A percentile compares a stretch with the other conserved stretches of the same genome.
Evolutionary conservation across 2,113 vertebrate genomes (phyloP).

Genomic region (Crotophaga sulcirostris): DNA sequence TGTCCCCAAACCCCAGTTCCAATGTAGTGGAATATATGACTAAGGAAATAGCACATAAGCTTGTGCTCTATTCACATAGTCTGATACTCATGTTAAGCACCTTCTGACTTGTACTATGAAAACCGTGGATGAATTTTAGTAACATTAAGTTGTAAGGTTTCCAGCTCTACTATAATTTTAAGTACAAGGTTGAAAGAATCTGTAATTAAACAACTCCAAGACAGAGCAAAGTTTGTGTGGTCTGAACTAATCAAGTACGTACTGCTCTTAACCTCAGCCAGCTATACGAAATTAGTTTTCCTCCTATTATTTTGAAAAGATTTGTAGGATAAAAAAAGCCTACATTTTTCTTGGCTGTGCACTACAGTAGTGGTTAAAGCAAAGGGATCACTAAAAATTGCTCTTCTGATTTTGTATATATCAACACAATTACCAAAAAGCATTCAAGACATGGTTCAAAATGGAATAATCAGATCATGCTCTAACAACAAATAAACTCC

Average conservation of each 20-base stretch:
- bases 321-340: not conserved
- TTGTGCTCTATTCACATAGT: not conserved
- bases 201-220: not conserved
- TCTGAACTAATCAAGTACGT: not conserved
- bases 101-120: not conserved
- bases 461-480: not conserved
- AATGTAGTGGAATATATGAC: not conserved
- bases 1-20: not conserved
- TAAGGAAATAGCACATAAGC: not conserved
- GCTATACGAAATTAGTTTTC: not conserved
- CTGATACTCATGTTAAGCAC: not conserved
- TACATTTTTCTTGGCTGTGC: not conserved
- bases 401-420: not conserved
- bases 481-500: not conserved
- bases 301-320: not conserved
- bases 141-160: not conserved
- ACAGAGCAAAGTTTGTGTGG: constrained; percentile 27
- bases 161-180: not conserved
- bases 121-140: not conserved
- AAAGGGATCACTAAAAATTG: not conserved
- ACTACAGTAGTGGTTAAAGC: not conserved
- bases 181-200: not conserved
- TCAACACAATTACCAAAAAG: not conserved
- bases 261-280: not conserved
- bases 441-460: not conserved